phyloP scores from a whole-genome alignment of 2,888 invertebrate genomes.

The Syrista parreyssii region DNA sequence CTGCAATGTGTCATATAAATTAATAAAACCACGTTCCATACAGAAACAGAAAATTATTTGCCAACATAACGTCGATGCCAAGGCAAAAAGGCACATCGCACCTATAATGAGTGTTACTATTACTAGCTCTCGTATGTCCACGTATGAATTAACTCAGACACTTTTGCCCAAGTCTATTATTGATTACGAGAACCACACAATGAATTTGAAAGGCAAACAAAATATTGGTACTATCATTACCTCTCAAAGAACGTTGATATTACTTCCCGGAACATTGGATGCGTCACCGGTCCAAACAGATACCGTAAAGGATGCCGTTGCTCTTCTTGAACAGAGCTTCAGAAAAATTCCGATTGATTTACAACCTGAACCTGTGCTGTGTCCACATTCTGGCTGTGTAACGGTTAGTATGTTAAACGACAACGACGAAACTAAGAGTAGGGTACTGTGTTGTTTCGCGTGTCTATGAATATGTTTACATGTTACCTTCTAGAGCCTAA shows the following conservation, averaged over 20 bases:
- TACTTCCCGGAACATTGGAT: slow-evolving; percentile 53
- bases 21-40: slow-evolving; percentile 69
- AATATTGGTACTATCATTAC: slow-evolving; percentile 68
- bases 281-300: slow-evolving; percentile 40
- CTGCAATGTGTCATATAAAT: slow-evolving; percentile 77
- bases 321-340: slow-evolving; percentile 44
- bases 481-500: too few relatives aligned
- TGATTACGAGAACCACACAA: slow-evolving; percentile 67
- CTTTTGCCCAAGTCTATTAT: slow-evolving; percentile 56
- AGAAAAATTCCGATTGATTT: slow-evolving; percentile 51
- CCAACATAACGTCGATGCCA: slow-evolving; percentile 39
- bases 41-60: slow-evolving; percentile 77
- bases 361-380: slow-evolving; percentile 51
- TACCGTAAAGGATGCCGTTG: slow-evolving; percentile 48
- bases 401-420: slow-evolving; percentile 51
- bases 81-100: slow-evolving; percentile 48
- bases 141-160: slow-evolving; percentile 62
- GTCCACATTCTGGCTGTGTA: slow-evolving; percentile 60
- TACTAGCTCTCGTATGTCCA: slow-evolving; percentile 46
- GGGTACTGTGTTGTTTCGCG: too few relatives aligned
- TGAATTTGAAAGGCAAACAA: slow-evolving; percentile 65
- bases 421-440: too few relatives aligned
- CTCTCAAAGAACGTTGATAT: slow-evolving; percentile 61
- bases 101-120: slow-evolving; percentile 51
- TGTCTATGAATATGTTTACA: too few relatives aligned